Base-by-base conservation (phyloP, 2,113 vertebrate genomes). In the Indri indri region DNA sequence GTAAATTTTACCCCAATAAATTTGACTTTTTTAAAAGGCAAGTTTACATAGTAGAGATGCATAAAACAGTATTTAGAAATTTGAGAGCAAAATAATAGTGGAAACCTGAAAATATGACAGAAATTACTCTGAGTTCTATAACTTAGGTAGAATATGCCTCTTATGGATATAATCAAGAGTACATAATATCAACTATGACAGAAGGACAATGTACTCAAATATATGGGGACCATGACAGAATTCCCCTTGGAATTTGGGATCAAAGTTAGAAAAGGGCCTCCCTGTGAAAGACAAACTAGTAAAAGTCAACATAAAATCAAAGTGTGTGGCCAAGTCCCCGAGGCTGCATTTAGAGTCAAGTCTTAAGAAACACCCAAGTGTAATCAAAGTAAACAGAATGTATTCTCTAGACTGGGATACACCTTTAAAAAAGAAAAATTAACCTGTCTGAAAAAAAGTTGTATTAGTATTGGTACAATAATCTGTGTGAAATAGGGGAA, bases 251-350 rank as follows among this genome's bases (percentile, higher is more conserved):
- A 71, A 87, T 80, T 87, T 47, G 59, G 70, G 59, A 88, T 52
- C 57, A 88, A 79, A 76, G 18, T 87, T 79, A 93, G 30, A 93
- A 61, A 37, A 92, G 54, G n/a, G 5, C 30, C 14, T 93, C n/a
- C 10, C 37, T 81, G 30, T 63, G 40, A 80, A 94, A 85, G 42
- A 85, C 3, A 37, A 88, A 90, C 37, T 66, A 59, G 16, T 66
- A 66, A 73, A 92, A 90, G 32, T 86, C 52, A 97, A 86, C 65
- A 87, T 70, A 93, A 68, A 66, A 90, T 54, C 81, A 81, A 82
- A 73, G 40, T 90, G 83, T 88, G 50, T 85, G 42, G 32, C 45
- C 27, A 85, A 95, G n/a, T 88, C n/a, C 3, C 77, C 59, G 30
- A 63, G 61, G 61, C 11, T 27, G 25, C 63, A 88, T 47, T 96